A percentile compares a stretch with the other conserved stretches of the same genome.
Conservation (phyloP, 2,113 vertebrate species). For the Hiodon tergisus region DNA sequence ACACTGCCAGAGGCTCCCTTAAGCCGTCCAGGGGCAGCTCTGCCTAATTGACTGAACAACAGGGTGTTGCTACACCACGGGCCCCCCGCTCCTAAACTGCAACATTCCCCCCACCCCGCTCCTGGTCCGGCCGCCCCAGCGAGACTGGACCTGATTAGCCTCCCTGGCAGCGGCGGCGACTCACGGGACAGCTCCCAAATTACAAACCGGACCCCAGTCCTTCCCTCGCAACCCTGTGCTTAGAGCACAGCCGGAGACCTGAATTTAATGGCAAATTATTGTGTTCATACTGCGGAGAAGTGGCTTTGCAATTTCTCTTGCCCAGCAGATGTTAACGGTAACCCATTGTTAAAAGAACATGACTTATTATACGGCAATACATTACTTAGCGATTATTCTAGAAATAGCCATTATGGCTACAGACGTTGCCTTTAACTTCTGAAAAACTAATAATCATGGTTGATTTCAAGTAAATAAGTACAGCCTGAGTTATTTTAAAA, state of each 20-base stretch:
- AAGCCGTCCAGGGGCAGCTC: slow-evolving; percentile 56
- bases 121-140: slow-evolving; percentile 15
- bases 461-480: background rate
- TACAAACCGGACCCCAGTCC: slow-evolving; percentile 36
- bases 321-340: slow-evolving; percentile 25
- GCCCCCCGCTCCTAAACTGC: slow-evolving; percentile 20
- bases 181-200: slow-evolving; percentile 36
- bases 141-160: slow-evolving; percentile 38
- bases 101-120: slow-evolving; percentile 17
- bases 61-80: slow-evolving; percentile 44
- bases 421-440: slow-evolving; percentile 1
- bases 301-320: background rate
- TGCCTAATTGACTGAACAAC: slow-evolving; percentile 50
- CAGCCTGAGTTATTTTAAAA: background rate
- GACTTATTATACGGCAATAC: slow-evolving; percentile 31
- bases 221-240: slow-evolving; percentile 2
- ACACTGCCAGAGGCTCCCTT: slow-evolving; percentile 61
- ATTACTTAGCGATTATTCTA: slow-evolving; percentile 10
- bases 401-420: slow-evolving; percentile 9
- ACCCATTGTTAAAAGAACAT: slow-evolving; percentile 35
- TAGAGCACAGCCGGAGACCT: slow-evolving; percentile 14
- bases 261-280: slow-evolving; percentile 20
- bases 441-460: background rate
- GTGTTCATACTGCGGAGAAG: background rate
- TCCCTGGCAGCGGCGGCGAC: slow-evolving; percentile 18